Evolutionary conservation across 2,888 invertebrate species (phyloP).

Genomic region (Dasysyrphus tricinctus): DNA sequence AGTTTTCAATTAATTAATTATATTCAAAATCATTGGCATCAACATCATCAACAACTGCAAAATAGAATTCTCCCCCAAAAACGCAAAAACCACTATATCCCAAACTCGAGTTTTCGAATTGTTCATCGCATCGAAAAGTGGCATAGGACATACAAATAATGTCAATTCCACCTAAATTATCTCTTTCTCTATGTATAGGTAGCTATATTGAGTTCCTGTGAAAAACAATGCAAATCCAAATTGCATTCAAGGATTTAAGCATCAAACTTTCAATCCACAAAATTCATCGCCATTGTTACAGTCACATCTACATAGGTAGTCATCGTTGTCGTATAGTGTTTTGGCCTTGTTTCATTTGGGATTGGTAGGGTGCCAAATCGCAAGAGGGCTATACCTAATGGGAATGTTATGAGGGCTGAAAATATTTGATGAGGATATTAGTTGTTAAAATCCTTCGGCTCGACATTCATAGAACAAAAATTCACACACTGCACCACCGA

Average conservation of each 20-base stretch:
- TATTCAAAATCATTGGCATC: conserved; percentile 30
- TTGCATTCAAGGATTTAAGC: conserved; percentile 1
- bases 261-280: conserved; percentile 14
- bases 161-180: conserved; percentile 15
- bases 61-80: conserved; percentile 1
- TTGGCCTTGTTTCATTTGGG: neutral
- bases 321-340: neutral
- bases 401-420: neutral
- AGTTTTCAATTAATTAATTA: conserved; percentile 47
- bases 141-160: conserved; percentile 3
- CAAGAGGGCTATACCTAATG: neutral
- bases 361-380: neutral
- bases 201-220: no score
- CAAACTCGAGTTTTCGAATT: neutral
- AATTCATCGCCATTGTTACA: neutral
- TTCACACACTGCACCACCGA: neutral
- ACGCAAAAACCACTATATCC: conserved; percentile 9
- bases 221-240: conserved; percentile 9
- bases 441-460: neutral
- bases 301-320: neutral
- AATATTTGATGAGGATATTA: conserved; percentile 36
- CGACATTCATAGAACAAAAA: neutral
- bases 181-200: neutral
- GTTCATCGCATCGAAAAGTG: conserved; percentile 5
- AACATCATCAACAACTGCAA: neutral